These are phyloP conservation scores for Tapirus indicus DNA, from an alignment of 2,797 vertebrate species.

Conservation along the genomic window DNA sequence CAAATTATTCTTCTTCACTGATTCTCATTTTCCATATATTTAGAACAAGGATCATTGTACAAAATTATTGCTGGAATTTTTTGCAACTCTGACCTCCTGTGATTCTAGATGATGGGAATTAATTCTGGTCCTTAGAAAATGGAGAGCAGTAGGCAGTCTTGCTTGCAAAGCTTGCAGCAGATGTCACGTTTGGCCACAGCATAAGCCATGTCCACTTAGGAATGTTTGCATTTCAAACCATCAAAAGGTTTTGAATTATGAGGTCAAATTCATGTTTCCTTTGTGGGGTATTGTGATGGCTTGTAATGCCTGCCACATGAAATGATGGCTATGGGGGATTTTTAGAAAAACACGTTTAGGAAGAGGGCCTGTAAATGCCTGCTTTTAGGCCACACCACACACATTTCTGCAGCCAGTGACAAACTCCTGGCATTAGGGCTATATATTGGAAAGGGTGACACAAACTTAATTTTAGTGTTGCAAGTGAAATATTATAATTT, in stretches of 20 bases:
- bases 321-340: constrained; percentile 34
- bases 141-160: neutral
- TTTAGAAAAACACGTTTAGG: constrained; percentile 76
- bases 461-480: constrained; percentile 88
- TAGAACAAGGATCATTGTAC: constrained; percentile 24
- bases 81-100: neutral
- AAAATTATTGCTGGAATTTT: constrained; percentile 16
- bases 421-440: constrained; percentile 81
- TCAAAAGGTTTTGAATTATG: constrained; percentile 56
- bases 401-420: constrained; percentile 83
- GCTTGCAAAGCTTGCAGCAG: neutral
- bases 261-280: constrained; percentile 64
- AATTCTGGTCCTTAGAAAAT: neutral
- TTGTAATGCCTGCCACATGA: constrained; percentile 50
- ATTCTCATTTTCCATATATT: constrained; percentile 43
- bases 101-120: constrained; percentile 33
- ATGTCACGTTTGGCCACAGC: constrained; percentile 22
- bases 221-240: constrained; percentile 68
- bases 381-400: constrained; percentile 78
- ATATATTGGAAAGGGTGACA: constrained; percentile 90
- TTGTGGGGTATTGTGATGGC: constrained; percentile 63
- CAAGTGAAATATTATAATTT: constrained; percentile 88
- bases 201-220: constrained; percentile 11
- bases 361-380: constrained; percentile 69
- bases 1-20: constrained; percentile 9